Evolutionary conservation across 2,888 invertebrate species (phyloP).

Genomic region (Entomobrya multifasciata): DNA sequence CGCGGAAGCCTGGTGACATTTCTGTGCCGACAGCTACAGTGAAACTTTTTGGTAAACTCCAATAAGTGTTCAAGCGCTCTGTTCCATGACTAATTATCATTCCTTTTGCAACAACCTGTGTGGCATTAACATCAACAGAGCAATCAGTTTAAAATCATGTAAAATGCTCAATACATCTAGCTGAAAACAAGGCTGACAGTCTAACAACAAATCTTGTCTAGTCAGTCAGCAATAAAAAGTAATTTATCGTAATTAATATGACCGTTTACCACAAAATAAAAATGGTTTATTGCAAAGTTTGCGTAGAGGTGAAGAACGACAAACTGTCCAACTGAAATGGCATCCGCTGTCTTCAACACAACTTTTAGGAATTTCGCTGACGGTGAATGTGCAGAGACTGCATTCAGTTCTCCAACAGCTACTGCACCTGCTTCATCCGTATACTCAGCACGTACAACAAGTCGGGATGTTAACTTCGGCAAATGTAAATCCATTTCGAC

Average conservation of each 20-base stretch:
- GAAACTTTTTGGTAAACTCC: conserved; percentile 81
- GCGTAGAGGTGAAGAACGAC: conserved; percentile 83
- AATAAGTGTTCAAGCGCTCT: conserved; percentile 78
- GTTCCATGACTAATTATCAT: conserved; percentile 82
- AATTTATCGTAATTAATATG: neutral
- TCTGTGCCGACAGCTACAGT: conserved; percentile 83
- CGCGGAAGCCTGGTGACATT: conserved; percentile 84
- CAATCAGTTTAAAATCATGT: neutral
- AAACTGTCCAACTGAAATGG: conserved; percentile 82
- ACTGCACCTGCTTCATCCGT: conserved; percentile 74
- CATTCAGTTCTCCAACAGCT: conserved; percentile 75
- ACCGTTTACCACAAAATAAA: conserved; percentile 83
- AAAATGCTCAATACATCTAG: neutral
- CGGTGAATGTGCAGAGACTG: conserved; percentile 81
- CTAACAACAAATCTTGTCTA: neutral
- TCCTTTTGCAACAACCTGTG: conserved; percentile 83
- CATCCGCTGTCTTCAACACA: conserved; percentile 82
- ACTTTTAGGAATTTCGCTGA: conserved; percentile 82
- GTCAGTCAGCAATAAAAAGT: neutral
- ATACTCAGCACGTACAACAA: conserved; percentile 79
- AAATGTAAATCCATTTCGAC: conserved; percentile 80
- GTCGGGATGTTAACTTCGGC: conserved; percentile 77
- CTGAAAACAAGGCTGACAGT: neutral
- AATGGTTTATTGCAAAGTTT: conserved; percentile 82
- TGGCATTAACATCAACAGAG: neutral